phyloP scores from a whole-genome alignment of 2,113 vertebrate species.

The Mustela nigripes region DNA sequence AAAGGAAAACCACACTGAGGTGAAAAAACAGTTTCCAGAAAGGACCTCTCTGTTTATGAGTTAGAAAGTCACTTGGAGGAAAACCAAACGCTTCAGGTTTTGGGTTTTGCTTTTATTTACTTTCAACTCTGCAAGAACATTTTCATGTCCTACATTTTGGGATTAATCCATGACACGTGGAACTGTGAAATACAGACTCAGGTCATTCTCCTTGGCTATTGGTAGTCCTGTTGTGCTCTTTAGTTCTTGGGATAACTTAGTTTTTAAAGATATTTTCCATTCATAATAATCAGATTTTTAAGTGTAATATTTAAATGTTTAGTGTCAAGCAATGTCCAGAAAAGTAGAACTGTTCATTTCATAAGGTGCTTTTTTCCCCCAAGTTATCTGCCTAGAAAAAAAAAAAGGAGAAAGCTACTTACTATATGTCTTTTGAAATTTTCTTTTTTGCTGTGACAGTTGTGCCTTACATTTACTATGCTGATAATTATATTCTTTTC shows the following conservation, averaged over 20 bases:
- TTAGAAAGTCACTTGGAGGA: neutral
- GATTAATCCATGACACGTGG: neutral
- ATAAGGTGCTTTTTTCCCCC: neutral
- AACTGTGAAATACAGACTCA: neutral
- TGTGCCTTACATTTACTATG: neutral
- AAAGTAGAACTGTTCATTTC: neutral
- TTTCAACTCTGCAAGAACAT: neutral
- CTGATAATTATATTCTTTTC: neutral
- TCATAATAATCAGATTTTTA: neutral
- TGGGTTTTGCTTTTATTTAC: neutral
- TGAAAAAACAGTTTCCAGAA: neutral
- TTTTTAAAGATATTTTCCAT: neutral
- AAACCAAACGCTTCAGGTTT: neutral
- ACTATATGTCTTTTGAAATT: neutral
- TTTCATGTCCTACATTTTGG: neutral
- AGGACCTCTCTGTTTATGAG: neutral
- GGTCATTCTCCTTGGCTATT: neutral
- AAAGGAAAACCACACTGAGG: neutral
- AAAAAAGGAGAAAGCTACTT: neutral
- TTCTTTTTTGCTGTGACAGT: neutral
- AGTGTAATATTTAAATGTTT: neutral
- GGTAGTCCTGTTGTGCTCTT: neutral
- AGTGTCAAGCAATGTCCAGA: neutral
- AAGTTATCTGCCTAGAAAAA: neutral
- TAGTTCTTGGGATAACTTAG: neutral